These are phyloP conservation scores for Pandion haliaetus DNA, from an alignment of 2,113 vertebrate species.

Conservation along the genomic window DNA sequence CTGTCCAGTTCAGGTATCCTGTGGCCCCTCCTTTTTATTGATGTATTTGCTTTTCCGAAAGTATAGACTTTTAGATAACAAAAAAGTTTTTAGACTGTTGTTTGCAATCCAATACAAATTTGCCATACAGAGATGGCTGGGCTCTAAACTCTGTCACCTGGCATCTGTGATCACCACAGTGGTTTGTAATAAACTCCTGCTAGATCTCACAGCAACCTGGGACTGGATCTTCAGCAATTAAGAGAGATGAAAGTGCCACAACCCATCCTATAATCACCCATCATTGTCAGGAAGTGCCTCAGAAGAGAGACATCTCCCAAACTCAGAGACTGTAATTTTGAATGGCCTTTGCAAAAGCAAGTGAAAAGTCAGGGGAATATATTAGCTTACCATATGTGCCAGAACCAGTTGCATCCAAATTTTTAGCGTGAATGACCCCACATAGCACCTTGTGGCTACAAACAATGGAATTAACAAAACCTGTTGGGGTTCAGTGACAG, in stretches of 20 bases:
- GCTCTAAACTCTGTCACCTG: not conserved
- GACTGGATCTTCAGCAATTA: not conserved
- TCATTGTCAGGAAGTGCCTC: not conserved
- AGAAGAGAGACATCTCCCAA: not conserved
- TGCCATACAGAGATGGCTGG: not conserved
- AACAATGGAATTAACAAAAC: not conserved
- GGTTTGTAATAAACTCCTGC: not conserved
- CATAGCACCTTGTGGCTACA: not conserved
- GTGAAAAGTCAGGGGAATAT: not conserved
- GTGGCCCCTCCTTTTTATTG: not conserved
- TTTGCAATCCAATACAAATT: not conserved
- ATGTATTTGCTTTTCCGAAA: not conserved
- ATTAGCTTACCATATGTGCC: not conserved
- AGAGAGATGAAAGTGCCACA: not conserved
- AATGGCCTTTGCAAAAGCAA: not conserved
- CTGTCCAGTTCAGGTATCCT: not conserved
- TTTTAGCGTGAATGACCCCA: accelerated
- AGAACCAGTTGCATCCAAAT: not conserved
- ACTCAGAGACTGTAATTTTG: not conserved
- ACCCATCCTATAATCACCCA: not conserved
- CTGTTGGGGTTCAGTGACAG: not conserved
- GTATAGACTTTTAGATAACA: not conserved
- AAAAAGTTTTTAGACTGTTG: not conserved
- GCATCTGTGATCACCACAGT: not conserved
- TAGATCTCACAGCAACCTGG: not conserved